These are phyloP conservation scores for Archips xylosteana DNA, from an alignment of 2,888 invertebrate genomes.

Conservation along the genomic window DNA sequence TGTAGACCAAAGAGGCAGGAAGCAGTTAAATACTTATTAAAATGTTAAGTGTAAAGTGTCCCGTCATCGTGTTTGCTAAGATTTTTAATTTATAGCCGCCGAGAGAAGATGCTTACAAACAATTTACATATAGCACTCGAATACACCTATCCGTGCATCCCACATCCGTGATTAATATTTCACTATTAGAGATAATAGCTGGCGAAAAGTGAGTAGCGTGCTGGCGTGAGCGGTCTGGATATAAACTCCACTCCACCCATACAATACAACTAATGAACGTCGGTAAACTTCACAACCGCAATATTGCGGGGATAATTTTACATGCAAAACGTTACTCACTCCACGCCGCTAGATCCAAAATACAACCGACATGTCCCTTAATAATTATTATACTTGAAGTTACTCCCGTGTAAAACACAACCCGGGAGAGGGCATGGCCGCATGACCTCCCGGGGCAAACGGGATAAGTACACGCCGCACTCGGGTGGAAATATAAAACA, in stretches of 20 bases:
- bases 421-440: conserved; percentile 66
- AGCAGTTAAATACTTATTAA: conserved; percentile 74
- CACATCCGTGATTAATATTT: background rate
- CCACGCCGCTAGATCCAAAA: conserved; percentile 55
- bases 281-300: conserved; percentile 53
- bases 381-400: conserved; percentile 66
- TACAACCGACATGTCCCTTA: conserved; percentile 66
- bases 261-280: conserved; percentile 54
- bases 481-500: conserved; percentile 84
- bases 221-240: conserved; percentile 1
- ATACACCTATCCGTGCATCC: background rate
- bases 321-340: conserved; percentile 57
- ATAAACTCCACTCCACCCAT: conserved; percentile 45
- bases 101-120: background rate
- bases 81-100: conserved; percentile 55
- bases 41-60: conserved; percentile 59
- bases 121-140: background rate
- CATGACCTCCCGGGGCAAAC: conserved; percentile 82
- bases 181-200: background rate
- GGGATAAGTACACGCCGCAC: conserved; percentile 81
- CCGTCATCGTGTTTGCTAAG: conserved; percentile 59
- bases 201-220: background rate
- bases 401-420: conserved; percentile 66
- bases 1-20: conserved; percentile 75
- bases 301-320: conserved; percentile 57